A percentile compares a stretch with the other conserved stretches of the same genome.
These are phyloP conservation scores for Cryptus armator DNA, from an alignment of 2,888 invertebrate species.

Conservation along the genomic window DNA sequence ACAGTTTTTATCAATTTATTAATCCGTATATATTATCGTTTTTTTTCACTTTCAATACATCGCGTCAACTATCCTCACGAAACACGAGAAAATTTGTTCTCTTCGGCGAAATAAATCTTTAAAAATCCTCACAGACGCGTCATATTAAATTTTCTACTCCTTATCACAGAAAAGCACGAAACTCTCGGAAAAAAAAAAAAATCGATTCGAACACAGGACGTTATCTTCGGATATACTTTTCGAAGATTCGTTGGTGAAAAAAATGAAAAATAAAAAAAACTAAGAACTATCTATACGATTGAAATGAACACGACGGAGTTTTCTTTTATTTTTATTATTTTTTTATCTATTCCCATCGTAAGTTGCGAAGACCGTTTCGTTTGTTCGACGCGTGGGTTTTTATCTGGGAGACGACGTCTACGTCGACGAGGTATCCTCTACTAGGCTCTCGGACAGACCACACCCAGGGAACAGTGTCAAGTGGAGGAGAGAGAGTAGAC, in stretches of 20 bases:
- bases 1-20: too few species aligned
- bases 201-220: not conserved
- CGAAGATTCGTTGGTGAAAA: not conserved
- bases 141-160: not conserved
- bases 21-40: too few species aligned
- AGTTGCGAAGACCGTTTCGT: not conserved
- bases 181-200: not conserved
- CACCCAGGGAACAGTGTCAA: slow-evolving; percentile 71
- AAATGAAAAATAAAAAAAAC: not conserved
- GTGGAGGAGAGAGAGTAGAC: slow-evolving; percentile 56
- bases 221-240: not conserved
- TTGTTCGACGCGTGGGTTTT: not conserved
- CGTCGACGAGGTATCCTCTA: slow-evolving; percentile 56
- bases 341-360: not conserved
- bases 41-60: not conserved
- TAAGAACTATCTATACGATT: not conserved
- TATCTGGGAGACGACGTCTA: slow-evolving; percentile 29
- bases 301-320: too few species aligned
- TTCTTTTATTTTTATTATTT: not conserved
- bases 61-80: not conserved
- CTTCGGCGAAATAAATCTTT: too few species aligned
- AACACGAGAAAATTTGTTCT: too few species aligned
- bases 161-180: not conserved
- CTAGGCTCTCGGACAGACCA: slow-evolving; percentile 68
- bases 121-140: not conserved